Base-by-base conservation (phyloP, 1,140 invertebrate genomes). In the Megalopta genalis region DNA sequence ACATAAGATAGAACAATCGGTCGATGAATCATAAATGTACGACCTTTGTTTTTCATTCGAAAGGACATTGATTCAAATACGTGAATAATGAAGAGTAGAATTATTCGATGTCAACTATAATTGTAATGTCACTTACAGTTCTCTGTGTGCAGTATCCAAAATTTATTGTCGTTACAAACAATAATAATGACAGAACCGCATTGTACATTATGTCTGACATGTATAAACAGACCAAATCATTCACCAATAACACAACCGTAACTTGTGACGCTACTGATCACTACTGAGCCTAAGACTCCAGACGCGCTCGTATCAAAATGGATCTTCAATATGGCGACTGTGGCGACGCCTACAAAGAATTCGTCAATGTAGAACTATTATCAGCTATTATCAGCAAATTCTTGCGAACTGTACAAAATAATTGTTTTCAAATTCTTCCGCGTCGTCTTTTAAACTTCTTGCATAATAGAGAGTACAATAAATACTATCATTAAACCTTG, bases 21-120 rank as follows among this genome's bases (percentile, higher is more conserved):
- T 46, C 16, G 81, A 84, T 85, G 83, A 85, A 81, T 85, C 83
- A 85, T 27, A 37, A 46, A 71, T 59, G 14, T 42, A 49, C 62
- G 74, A 46, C 67, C 70, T 68, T 74, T 73, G 57, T 49, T 74
- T 59, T 75, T 42, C 25, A 39, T 59, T 54, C n/a, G 21, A 74
- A 67, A 25, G 39, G 16, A 66, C 52, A 59, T 37, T 66, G 52
- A 66, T 67, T 18, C 52, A 63, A 57, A 52, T 39, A 52, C 46
- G 9, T 21, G 23, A 60, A 62, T 27, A 57, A 23, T 21, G 62
- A 23, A n/a, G 9, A 68, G 32, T 68, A 6, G n/a, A n/a, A n/a
- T 9, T 9, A 23, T 59, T 27, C 12, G 8, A 27, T 16, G 25
- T 39, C 14, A 16, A 12, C 14, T n/a, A 25, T 6, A 42, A 39